Base-by-base conservation (phyloP, 2,113 vertebrate genomes). In the Hiodon tergisus region DNA sequence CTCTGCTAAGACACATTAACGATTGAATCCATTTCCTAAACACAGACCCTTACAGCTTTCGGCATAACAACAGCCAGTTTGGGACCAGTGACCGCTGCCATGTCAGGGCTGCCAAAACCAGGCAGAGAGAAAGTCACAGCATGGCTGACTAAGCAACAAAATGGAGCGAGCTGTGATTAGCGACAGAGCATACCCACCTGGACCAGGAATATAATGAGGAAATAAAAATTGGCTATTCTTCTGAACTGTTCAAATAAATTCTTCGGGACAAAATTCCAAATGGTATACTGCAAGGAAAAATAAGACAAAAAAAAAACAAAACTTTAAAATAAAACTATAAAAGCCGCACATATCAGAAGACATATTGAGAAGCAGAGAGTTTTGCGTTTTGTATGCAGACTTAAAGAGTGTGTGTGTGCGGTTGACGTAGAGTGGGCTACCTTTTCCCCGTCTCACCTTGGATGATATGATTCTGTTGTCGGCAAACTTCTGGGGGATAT, bases 161-260 rank as follows among this genome's bases (percentile, higher is more conserved):
- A 31, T 31, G 31, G 31, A 31, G 31, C 31, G 31, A 31, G 31
- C 31, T 31, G 31, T 31, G 31, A 31, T 31, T 31, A 31, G 6
- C 66, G 51, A 63, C 31, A 9, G 53, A 31, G 73, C 46, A 46
- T 81, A 81, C 93, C 91, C 93, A 99, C 96, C 95, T 99, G 97
- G 83, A 99, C 97, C 79, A 99, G 95, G 92, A 99, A 99, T 88
- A 99, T 99, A 77, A 99, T 96, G 85, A 99, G 95, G 86, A 99
- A 99, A 85, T 99, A 99, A 89, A 99, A 99, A 88, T 99, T 99
- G 86, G 97, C 97, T 88, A 99, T 92, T 88, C 97, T 96, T 91
- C 97, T 93, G 91, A 99, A 99, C 83, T 99, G 97, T 81, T 99
- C 96, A 85, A 99, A 99, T 84, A 99, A 89, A 90, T 98, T 99